phyloP scores from a whole-genome alignment of 2,113 vertebrate species.

The Centropus unirufus region DNA sequence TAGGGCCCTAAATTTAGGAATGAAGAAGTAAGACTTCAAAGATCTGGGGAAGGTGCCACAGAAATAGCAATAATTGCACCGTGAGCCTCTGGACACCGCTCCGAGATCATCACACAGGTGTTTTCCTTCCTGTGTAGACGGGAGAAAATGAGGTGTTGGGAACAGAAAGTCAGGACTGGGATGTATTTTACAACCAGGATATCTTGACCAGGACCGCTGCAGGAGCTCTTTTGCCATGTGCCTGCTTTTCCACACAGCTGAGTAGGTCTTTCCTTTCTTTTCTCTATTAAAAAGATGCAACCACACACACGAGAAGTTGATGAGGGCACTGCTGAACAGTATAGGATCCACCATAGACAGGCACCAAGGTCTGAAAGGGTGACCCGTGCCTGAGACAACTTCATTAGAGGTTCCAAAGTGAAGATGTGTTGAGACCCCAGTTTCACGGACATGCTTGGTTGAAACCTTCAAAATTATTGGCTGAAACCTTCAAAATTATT shows the following conservation, averaged over 20 bases:
- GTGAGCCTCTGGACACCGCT: neutral
- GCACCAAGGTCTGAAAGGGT: neutral
- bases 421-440: neutral
- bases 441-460: neutral
- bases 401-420: neutral
- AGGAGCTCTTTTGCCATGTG: neutral
- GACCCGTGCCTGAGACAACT: neutral
- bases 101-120: neutral
- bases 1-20: neutral
- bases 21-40: neutral
- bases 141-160: neutral
- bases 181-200: neutral
- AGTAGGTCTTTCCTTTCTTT: neutral
- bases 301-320: fast-evolving
- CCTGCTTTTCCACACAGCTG: neutral
- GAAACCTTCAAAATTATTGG: neutral
- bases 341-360: too few species aligned
- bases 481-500: neutral
- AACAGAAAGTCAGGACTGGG: neutral
- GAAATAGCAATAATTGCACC: neutral
- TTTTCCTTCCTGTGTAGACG: neutral
- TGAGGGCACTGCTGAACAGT: neutral
- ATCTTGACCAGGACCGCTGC: neutral
- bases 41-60: neutral
- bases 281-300: neutral